phyloP scores from a whole-genome alignment of 2,113 vertebrate genomes.

The Alectura lathami region DNA sequence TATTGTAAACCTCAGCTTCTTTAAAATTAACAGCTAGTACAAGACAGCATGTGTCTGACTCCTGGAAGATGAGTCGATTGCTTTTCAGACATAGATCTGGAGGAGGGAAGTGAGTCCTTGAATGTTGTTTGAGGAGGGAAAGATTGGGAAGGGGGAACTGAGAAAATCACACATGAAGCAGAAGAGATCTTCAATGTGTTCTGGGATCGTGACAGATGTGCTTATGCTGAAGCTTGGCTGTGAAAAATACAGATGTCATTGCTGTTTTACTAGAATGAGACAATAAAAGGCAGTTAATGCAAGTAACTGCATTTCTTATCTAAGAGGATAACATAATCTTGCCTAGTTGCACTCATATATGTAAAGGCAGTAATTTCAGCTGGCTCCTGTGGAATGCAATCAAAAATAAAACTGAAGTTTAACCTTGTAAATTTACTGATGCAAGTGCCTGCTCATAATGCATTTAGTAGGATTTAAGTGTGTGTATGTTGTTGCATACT shows the following conservation, averaged over 20 bases:
- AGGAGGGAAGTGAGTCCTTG: not conserved
- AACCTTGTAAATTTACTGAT: not conserved
- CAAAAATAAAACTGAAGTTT: not conserved
- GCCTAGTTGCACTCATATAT: not conserved
- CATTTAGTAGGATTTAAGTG: not conserved
- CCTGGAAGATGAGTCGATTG: not conserved
- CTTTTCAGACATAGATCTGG: not conserved
- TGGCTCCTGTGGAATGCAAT: not conserved
- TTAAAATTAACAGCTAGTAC: slow-evolving; percentile 33
- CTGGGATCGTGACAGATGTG: not conserved
- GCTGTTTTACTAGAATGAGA: not conserved
- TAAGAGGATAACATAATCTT: not conserved
- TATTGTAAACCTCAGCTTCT: not conserved
- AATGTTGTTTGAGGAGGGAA: not conserved
- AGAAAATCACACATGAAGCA: not conserved
- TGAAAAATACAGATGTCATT: not conserved
- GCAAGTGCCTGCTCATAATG: not conserved
- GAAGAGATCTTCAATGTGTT: not conserved
- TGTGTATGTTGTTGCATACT: not conserved
- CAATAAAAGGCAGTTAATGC: not conserved
- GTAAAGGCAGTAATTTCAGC: not conserved
- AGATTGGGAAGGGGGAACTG: not conserved
- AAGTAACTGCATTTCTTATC: not conserved
- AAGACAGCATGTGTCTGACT: not conserved
- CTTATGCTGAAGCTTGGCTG: not conserved